Conservation (phyloP, 1,140 invertebrate genomes). For the Saccostrea glomerata region DNA sequence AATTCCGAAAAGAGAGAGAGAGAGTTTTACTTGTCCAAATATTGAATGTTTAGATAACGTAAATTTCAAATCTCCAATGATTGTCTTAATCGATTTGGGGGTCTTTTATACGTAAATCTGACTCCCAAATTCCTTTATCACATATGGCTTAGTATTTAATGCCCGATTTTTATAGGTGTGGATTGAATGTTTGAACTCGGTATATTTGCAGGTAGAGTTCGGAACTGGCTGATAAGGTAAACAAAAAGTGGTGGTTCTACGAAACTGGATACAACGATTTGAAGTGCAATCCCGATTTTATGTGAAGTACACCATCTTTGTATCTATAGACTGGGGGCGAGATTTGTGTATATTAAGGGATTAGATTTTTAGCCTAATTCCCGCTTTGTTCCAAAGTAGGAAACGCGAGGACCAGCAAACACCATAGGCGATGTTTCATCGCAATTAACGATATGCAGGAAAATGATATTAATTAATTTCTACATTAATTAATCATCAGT, state of each 20-base stretch:
- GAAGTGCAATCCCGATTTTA: not conserved
- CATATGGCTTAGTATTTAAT: constrained; percentile 24
- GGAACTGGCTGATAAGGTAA: not conserved
- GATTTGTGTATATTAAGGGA: constrained; percentile 16
- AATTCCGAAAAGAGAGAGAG: not conserved
- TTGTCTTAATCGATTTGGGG: constrained; percentile 7
- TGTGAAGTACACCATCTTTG: not conserved
- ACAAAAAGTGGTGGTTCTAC: not conserved
- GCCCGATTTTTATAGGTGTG: constrained; percentile 4
- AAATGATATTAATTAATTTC: constrained; percentile 23
- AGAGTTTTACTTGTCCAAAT: not conserved
- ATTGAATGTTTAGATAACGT: constrained; percentile 23
- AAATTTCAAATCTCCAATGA: not conserved
- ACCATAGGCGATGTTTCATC: constrained; percentile 13
- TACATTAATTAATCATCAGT: constrained; percentile 1
- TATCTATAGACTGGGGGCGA: constrained; percentile 8
- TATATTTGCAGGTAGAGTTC: constrained; percentile 30
- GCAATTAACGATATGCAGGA: not conserved
- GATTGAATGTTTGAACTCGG: constrained; percentile 21
- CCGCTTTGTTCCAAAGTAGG: not conserved
- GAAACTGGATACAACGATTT: not conserved
- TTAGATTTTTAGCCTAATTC: not conserved
- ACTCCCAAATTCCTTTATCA: constrained; percentile 17
- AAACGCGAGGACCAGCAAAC: not conserved
- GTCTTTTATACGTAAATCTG: not conserved